Base-by-base conservation (phyloP, 2,888 invertebrate species). In the Scrobipalpa costella region DNA sequence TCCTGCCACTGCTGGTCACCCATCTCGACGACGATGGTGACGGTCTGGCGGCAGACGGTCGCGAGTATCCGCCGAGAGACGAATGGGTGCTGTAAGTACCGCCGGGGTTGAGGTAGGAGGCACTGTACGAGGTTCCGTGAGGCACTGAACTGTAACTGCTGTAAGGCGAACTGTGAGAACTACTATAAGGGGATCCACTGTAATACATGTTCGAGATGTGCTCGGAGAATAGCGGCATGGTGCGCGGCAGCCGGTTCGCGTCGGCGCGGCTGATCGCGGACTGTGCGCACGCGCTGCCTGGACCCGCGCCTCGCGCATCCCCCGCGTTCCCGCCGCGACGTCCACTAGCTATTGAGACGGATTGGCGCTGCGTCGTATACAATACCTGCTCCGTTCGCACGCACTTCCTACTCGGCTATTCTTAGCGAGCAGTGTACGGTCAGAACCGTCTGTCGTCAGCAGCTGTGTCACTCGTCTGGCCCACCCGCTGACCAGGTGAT, bases 141-240 rank as follows among this genome's bases (percentile, higher is more conserved):
- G 83, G 73, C 79, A 84, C 74, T 74, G 92, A 84, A 87, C 92
- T 75, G 81, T 93, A 85, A 76, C 81, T 81, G 69, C 80, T 80
- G 69, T 89, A 88, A 1, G 91, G 79, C 74, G 83, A 86, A 85
- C 87, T 80, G 77, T 93, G 88, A 67, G 92, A 88, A 44, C 44
- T 44, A 44, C 44, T 44, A n/a, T 44, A 44, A 61, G 90, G 84
- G 59, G 84, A 75, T 69, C 90, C 90, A 77, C 92, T 86, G 76
- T 88, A 93, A 81, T 92, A 89, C 86, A 92, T 92, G 70, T 93
- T 94, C 77, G 93, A 92, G 71, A 94, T 93, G 68, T 94, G 93
- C 77, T 95, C 95, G 71, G 94, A 93, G 83, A 93, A 95, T 67
- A 94, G 91, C 73, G 95, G 95, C 95, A 95, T 95, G 66, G 52